phyloP scores from a whole-genome alignment of 2,797 vertebrate species.

The Coilia nasus region DNA sequence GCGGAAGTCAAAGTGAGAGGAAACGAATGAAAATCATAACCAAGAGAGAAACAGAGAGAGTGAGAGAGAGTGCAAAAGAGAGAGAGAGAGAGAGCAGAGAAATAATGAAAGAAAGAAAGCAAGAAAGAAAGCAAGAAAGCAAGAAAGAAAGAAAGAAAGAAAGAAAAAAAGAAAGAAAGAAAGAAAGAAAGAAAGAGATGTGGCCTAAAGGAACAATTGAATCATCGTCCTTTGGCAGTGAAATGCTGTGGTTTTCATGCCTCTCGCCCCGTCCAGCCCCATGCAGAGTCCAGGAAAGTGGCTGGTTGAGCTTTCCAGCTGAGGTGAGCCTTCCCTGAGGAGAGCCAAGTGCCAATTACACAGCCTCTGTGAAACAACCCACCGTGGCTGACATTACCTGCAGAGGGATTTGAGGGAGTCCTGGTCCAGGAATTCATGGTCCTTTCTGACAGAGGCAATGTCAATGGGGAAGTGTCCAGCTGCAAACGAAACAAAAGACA shows the following conservation, averaged over 20 bases:
- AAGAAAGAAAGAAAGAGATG: not conserved
- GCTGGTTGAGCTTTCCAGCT: too few relatives aligned
- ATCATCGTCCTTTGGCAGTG: too few relatives aligned
- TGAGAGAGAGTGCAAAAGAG: not conserved
- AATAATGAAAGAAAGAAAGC: not conserved
- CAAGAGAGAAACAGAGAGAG: not conserved
- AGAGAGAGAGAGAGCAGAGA: not conserved
- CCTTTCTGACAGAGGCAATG: constrained; percentile 80
- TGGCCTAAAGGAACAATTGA: not conserved
- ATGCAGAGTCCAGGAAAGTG: too few relatives aligned
- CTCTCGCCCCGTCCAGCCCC: too few relatives aligned
- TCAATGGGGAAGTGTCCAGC: constrained; percentile 81
- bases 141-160: not conserved
- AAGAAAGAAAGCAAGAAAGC: not conserved
- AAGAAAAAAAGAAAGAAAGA: not conserved
- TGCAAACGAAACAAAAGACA: constrained; percentile 49
- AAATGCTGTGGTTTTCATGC: too few relatives aligned
- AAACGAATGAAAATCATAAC: not conserved
- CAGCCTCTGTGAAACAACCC: not conserved
- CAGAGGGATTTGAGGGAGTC: constrained; percentile 83
- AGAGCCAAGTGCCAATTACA: not conserved
- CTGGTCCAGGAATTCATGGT: constrained; percentile 83
- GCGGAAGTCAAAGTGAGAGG: not conserved
- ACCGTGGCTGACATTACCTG: constrained; percentile 69
- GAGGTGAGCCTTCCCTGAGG: too few relatives aligned